A percentile compares a stretch with the other conserved stretches of the same genome.
Evolutionary conservation across 1,140 invertebrate genomes (phyloP).

Genomic region (Drosophila sechellia): DNA sequence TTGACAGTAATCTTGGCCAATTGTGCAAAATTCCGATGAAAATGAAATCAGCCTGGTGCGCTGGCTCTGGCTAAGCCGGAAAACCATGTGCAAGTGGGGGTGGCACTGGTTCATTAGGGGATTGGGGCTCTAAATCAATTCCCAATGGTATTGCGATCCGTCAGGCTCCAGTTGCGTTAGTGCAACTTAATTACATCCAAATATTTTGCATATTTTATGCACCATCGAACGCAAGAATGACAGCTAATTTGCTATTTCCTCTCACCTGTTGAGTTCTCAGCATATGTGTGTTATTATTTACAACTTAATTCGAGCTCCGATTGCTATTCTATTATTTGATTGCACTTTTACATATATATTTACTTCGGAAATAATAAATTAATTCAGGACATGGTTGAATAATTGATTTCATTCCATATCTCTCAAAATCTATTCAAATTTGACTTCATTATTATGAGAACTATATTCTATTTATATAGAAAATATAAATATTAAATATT

Average conservation of each 20-base stretch:
- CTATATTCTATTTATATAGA: no score
- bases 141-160: conserved; percentile 26
- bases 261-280: conserved; percentile 1
- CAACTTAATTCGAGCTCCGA: neutral
- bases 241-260: conserved; percentile 16
- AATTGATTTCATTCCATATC: no score
- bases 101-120: conserved; percentile 2
- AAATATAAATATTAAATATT: no score
- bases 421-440: no score
- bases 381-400: no score
- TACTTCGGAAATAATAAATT: no score
- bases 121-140: conserved; percentile 29
- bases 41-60: conserved; percentile 53
- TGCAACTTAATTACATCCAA: conserved; percentile 51
- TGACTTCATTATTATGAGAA: no score
- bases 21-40: conserved; percentile 80
- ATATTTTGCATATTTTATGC: conserved; percentile 64
- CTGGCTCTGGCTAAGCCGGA: conserved; percentile 27
- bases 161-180: conserved; percentile 53
- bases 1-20: conserved; percentile 58
- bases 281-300: neutral
- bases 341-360: no score
- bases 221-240: conserved; percentile 38
- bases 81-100: conserved; percentile 40
- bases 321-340: neutral